A percentile compares a stretch with the other conserved stretches of the same genome.
phyloP scores from a whole-genome alignment of 2,888 invertebrate genomes.

The Frankliniella intonsa region DNA sequence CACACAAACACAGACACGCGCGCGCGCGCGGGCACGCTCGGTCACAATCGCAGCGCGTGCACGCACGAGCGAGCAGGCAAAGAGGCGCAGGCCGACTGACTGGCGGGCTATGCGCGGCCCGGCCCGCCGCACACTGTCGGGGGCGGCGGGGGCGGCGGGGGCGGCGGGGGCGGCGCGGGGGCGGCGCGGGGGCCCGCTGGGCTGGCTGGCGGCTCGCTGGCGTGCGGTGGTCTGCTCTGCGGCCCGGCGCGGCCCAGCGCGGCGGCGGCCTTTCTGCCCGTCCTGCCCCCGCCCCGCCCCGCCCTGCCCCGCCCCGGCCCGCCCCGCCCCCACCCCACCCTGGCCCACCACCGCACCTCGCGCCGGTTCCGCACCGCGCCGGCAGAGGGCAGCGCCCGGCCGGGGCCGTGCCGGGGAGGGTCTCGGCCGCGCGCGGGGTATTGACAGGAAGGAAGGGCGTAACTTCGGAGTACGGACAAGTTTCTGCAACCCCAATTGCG shows the following conservation, averaged over 20 bases:
- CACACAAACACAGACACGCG: too few relatives aligned
- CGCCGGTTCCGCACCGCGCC: neutral
- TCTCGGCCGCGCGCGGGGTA: too few relatives aligned
- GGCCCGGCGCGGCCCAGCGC: neutral
- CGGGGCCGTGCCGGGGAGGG: too few relatives aligned
- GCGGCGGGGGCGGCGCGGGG: neutral
- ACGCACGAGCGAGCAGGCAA: neutral
- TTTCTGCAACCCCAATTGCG: too few relatives aligned
- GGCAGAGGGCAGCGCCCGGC: neutral
- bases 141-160: neutral
- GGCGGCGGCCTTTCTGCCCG: neutral
- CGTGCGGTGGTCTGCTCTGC: too few relatives aligned
- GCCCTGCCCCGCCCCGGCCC: neutral
- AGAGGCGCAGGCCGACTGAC: neutral
- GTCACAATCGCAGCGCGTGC: neutral
- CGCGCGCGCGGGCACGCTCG: too few relatives aligned
- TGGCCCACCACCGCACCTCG: neutral
- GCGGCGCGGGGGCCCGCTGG: neutral
- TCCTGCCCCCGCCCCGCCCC: neutral
- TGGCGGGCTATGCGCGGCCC: neutral
- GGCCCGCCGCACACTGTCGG: neutral
- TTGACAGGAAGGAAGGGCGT: too few relatives aligned
- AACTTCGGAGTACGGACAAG: too few relatives aligned
- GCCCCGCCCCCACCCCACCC: neutral
- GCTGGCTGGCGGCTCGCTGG: too few relatives aligned